Base-by-base conservation (phyloP, 2,888 invertebrate species). In the Drepana falcataria region DNA sequence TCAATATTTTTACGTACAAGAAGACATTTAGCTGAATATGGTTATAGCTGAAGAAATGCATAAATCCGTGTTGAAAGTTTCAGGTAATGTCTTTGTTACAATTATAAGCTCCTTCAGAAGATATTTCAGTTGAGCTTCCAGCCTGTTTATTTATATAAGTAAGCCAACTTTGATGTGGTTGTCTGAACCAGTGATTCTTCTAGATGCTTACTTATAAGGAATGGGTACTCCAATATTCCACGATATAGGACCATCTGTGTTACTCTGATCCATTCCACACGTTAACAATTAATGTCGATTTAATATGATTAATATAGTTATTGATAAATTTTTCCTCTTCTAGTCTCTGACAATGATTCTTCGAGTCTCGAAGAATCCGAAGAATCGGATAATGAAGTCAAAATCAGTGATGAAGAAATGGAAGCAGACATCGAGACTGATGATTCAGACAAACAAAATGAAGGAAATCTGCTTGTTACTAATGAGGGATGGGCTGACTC, bases 401-500 rank as follows among this genome's bases (percentile, higher is more conserved):
- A 40, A 21, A 33, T 66, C 5, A 79, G 79, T 56, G 70, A 56
- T 5, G 78, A 76, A 58, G 75, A 69, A 56, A 59, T 41, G 49
- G 59, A 54, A 5, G 69, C 74, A 40, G 69, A 68, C 48, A 60
- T 69, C 41, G 64, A 65, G 55, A 58, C 64, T 53, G 53, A 61
- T 49, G 65, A 52, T 35, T 58, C 53, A 35, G 59, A 68, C 48
- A 61, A 64, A 9, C 68, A 70, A 49, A 62, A 65, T 21, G 9
- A 44, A 9, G 71, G 69, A 51, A 64, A 64, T 4, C 62, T 68
- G 49, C 56, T 91, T n/a, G 66, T 86, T 53, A 76, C 90, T 0
- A 96, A 96, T 78, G 85, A 92, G 60, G 95, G 94, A 2, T 97
- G 96, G 96, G 96, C 96, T 2, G 94, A 96, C 83, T 96, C 95